Conservation (phyloP, 2,888 invertebrate genomes). For the Eristalis arbustorum region DNA sequence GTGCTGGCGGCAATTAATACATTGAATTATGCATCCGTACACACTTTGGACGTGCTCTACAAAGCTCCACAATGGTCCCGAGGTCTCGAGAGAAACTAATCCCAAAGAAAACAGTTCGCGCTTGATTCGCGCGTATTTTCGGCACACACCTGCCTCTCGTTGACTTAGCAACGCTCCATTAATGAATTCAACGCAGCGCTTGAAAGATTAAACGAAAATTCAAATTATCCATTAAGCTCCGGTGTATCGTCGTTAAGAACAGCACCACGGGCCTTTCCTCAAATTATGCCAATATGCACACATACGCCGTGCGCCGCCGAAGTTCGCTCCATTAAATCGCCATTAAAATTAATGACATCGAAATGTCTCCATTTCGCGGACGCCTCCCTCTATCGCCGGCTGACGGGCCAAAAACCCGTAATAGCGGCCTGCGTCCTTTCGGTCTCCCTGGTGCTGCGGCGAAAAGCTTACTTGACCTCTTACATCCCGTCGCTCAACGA, state of each 20-base stretch:
- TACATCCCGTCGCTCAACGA: neutral
- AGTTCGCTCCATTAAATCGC: conserved; percentile 50
- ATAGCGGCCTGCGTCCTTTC: conserved; percentile 16
- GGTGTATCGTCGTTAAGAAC: neutral
- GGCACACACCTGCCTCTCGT: neutral
- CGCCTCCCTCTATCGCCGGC: neutral
- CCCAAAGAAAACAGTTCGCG: too few relatives aligned
- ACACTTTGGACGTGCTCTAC: too few relatives aligned
- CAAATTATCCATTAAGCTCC: conserved; percentile 3
- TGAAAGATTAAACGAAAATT: conserved; percentile 1
- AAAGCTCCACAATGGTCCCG: too few relatives aligned
- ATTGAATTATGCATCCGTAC: too few relatives aligned
- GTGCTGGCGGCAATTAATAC: too few relatives aligned
- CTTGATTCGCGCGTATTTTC: too few relatives aligned
- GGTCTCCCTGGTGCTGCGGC: neutral
- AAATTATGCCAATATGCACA: conserved; percentile 37
- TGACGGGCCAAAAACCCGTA: conserved; percentile 23
- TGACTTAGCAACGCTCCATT: neutral
- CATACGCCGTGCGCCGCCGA: conserved; percentile 1
- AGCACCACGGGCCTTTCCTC: neutral
- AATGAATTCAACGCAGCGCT: conserved; percentile 1
- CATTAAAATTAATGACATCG: conserved; percentile 67
- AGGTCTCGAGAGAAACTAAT: too few relatives aligned
- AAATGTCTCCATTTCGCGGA: conserved; percentile 17
- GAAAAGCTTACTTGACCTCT: conserved; percentile 48